A percentile compares a stretch with the other conserved stretches of the same genome.
Conservation (phyloP, 2,113 vertebrate genomes). For the Clarias batrachus region DNA sequence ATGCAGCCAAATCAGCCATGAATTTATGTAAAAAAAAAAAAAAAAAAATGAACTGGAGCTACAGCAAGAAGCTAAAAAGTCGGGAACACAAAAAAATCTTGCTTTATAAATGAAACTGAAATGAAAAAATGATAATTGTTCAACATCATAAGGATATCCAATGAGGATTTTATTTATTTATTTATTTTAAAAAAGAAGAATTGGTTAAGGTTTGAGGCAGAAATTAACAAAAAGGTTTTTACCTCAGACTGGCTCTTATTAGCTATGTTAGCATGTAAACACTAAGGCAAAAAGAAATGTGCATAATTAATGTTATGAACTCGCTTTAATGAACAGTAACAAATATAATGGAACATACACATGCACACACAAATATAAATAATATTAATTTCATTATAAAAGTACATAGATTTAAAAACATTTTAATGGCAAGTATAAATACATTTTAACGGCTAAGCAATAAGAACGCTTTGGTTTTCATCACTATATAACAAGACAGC, state of each 20-base stretch:
- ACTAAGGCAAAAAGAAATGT: background rate
- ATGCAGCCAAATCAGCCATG: background rate
- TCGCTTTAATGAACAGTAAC: background rate
- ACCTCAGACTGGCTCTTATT: background rate
- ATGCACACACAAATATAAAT: background rate
- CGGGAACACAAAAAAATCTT: background rate
- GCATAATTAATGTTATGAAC: background rate
- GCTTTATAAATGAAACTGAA: background rate
- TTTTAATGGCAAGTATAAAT: constrained; percentile 44
- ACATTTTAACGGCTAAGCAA: constrained; percentile 55
- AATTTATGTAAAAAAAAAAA: no score
- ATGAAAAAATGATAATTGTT: background rate
- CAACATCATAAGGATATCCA: background rate
- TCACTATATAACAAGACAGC: background rate
- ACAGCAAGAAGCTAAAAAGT: background rate
- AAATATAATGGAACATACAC: constrained; percentile 13
- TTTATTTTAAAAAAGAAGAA: background rate
- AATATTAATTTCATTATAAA: constrained; percentile 62
- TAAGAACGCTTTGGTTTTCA: constrained; percentile 43
- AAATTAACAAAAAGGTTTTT: background rate
- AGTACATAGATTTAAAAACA: constrained; percentile 48
- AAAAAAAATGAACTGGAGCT: no score
- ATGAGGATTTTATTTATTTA: no score
- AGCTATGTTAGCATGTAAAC: background rate
- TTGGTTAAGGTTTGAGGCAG: background rate